Conservation (phyloP, 1,140 invertebrate species). For the Drosophila ambigua region DNA sequence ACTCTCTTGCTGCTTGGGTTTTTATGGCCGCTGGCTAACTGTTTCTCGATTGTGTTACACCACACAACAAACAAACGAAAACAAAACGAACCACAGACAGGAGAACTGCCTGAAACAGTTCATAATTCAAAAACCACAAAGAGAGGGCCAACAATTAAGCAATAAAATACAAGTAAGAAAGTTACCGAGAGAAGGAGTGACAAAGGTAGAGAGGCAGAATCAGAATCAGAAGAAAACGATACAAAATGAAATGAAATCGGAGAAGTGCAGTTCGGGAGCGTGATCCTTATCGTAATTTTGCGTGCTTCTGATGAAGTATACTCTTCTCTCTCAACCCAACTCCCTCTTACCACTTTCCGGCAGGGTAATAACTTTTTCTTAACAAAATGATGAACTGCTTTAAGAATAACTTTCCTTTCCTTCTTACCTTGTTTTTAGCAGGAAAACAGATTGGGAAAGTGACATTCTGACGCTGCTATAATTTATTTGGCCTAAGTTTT, state of each 20-base stretch:
- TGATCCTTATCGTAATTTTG: constrained; percentile 61
- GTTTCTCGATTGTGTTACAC: constrained; percentile 67
- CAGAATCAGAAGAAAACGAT: no score
- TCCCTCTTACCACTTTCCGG: neutral
- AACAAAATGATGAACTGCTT: constrained; percentile 23
- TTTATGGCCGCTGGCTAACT: constrained; percentile 70
- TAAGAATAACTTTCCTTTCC: neutral
- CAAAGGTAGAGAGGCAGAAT: neutral
- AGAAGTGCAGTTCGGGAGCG: constrained; percentile 69
- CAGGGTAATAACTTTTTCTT: constrained; percentile 46
- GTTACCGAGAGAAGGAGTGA: neutral
- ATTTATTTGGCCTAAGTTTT: neutral
- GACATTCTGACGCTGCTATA: neutral
- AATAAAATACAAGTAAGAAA: constrained; percentile 58
- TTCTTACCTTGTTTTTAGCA: neutral
- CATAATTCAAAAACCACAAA: constrained; percentile 57
- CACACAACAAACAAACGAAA: constrained; percentile 36
- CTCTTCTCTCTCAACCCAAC: constrained; percentile 4
- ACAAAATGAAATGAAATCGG: constrained; percentile 48
- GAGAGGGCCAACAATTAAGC: constrained; percentile 68
- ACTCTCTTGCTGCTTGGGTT: constrained; percentile 20
- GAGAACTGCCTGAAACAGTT: constrained; percentile 19
- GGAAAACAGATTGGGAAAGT: neutral
- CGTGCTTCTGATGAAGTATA: constrained; percentile 70
- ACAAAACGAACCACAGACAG: constrained; percentile 45